Conservation (phyloP, 37 sponge, comb jelly and placozoan genomes). For the Agelas oroides region DNA sequence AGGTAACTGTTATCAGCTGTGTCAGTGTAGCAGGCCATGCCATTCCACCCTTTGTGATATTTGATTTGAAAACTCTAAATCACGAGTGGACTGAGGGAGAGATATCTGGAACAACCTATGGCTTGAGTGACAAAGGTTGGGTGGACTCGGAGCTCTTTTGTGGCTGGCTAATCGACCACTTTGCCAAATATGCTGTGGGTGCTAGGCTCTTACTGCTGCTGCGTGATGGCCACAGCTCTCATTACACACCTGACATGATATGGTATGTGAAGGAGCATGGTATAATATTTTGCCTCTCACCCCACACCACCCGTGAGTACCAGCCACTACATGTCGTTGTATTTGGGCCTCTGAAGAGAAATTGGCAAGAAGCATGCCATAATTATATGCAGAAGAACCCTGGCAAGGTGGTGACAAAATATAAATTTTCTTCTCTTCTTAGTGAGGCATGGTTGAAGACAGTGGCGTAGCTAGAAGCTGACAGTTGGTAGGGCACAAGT, state of each 20-base stretch:
- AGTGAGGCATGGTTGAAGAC: conserved; percentile 49
- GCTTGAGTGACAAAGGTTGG: conserved; percentile 46
- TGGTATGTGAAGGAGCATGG: conserved; percentile 4
- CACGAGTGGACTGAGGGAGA: conserved; percentile 24
- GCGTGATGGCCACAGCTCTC: conserved; percentile 42
- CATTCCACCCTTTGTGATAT: conserved; percentile 53
- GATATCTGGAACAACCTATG: conserved; percentile 43
- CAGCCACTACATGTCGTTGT: no score
- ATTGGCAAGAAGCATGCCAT: conserved; percentile 38
- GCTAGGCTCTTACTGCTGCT: conserved; percentile 33
- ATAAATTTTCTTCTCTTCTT: no score
- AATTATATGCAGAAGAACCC: neutral
- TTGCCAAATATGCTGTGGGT: conserved; percentile 5
- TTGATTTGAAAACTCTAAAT: conserved; percentile 33
- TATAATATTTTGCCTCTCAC: conserved; percentile 23
- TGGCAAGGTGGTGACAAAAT: no score
- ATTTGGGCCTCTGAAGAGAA: conserved; percentile 7
- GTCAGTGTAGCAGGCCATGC: conserved; percentile 28
- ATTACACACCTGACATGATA: conserved; percentile 29
- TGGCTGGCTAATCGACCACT: conserved; percentile 34
- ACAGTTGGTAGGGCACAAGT: no score
- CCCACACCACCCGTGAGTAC: no score
- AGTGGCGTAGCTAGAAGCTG: conserved; percentile 38
- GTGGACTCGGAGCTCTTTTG: conserved; percentile 25
- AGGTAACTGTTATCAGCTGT: conserved; percentile 51